Percentiles rank a stretch among this genome's conserved stretches.
These are phyloP conservation scores for Eupeodes latifasciatus DNA, from an alignment of 2,888 invertebrate genomes.

Conservation along the genomic window DNA sequence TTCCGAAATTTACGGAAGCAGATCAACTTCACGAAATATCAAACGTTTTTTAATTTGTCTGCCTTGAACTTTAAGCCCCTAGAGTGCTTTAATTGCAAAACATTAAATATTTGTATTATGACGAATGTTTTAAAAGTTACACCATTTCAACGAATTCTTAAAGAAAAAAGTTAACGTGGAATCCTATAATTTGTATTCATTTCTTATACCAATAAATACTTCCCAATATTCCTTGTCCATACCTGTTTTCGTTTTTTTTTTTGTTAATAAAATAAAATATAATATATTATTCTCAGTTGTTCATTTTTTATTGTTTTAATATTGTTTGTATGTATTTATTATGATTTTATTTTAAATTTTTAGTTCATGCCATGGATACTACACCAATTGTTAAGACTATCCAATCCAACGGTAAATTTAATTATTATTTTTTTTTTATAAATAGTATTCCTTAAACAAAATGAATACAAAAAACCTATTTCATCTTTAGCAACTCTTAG, in stretches of 20 bases:
- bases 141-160: too few species aligned
- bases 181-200: background rate
- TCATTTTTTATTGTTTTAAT: constrained; percentile 47
- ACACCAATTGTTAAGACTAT: constrained; percentile 84
- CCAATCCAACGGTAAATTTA: constrained; percentile 83
- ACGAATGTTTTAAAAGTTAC: too few species aligned
- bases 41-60: too few species aligned
- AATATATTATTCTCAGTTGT: background rate
- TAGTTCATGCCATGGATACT: constrained; percentile 84
- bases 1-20: too few species aligned
- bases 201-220: background rate
- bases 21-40: too few species aligned
- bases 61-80: too few species aligned
- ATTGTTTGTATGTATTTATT: constrained; percentile 77
- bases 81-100: too few species aligned
- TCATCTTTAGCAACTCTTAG: constrained; percentile 7
- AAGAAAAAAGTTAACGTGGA: too few species aligned
- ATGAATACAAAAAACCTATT: background rate
- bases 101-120: too few species aligned
- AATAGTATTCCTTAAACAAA: background rate
- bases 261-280: too few species aligned
- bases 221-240: background rate
- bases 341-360: constrained; percentile 79
- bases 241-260: background rate
- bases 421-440: constrained; percentile 55